These are phyloP conservation scores for Rhagologus leucostigma DNA, from an alignment of 2,113 vertebrate species.

Conservation along the genomic window DNA sequence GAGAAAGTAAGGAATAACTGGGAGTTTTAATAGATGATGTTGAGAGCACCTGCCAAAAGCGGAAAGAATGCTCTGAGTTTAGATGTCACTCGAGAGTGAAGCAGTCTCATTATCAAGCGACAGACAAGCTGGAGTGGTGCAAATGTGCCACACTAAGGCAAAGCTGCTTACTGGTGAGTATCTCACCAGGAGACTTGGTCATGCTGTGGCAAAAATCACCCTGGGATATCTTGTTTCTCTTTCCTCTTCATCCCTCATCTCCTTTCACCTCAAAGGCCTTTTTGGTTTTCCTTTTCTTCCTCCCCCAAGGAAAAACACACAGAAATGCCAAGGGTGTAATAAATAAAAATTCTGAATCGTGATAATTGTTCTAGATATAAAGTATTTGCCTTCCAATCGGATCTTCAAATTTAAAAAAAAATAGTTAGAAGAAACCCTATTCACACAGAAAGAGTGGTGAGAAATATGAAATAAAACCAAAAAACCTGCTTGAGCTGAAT, in stretches of 20 bases:
- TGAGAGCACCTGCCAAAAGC: background rate
- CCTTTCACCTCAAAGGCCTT: background rate
- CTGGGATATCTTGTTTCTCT: background rate
- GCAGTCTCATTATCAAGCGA: background rate
- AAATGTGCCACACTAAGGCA: background rate
- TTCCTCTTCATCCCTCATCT: background rate
- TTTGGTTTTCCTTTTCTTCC: background rate
- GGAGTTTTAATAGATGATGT: accelerated
- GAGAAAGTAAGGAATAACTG: background rate
- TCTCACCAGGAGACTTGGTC: background rate
- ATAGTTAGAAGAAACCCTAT: background rate
- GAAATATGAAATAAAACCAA: background rate
- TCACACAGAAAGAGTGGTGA: background rate
- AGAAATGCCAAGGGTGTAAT: background rate
- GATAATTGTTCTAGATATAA: background rate
- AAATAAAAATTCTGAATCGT: background rate
- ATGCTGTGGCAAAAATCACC: background rate
- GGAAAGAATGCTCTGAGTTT: background rate
- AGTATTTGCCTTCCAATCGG: background rate
- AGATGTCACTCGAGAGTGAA: background rate
- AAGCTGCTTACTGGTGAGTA: background rate
- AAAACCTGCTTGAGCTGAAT: background rate
- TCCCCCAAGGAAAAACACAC: background rate
- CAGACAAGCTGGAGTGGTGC: background rate
- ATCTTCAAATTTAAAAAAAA: background rate